Evolutionary conservation across 2,888 invertebrate species (phyloP), one percentile per base, ranked within the genome.

Genomic region (Masnerella sp.): DNA sequence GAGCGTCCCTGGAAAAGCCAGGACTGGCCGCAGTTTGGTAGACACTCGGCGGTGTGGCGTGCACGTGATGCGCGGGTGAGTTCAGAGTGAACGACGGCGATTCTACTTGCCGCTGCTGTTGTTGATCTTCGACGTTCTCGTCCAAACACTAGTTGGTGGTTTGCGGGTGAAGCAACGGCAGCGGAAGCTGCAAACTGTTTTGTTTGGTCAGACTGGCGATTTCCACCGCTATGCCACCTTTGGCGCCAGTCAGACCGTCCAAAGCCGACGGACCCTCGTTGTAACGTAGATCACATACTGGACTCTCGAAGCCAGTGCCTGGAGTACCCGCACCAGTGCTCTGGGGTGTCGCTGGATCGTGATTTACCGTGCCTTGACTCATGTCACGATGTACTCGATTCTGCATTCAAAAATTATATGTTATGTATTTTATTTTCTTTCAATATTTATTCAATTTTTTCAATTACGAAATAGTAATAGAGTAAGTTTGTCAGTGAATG

Each of bases 371-470:
- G 73, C 80, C 81, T 77, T 85, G 85, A 77, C 82, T 85, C 81
- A 86, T 80, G 68, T 88, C 88, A 77, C 92, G 92, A 85, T 94
- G 94, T 76, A 93, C 93, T 80, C 93, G 91, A 87, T 93, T 93
- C 75, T 75, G 32, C n/a, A n/a, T n/a, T n/a, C n/a, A n/a, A n/a
- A n/a, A n/a, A n/a, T n/a, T n/a, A n/a, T n/a, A n/a, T n/a, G n/a
- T n/a, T n/a, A n/a, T n/a, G n/a, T n/a, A n/a, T n/a, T n/a, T n/a
- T n/a, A n/a, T n/a, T n/a, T n/a, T n/a, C n/a, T n/a, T n/a, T n/a
- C n/a, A n/a, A n/a, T n/a, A n/a, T n/a, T n/a, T n/a, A n/a, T n/a
- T n/a, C n/a, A n/a, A n/a, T n/a, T n/a, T n/a, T n/a, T n/a, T n/a
- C n/a, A n/a, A n/a, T n/a, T n/a, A n/a, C n/a, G n/a, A n/a, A n/a